Evolutionary conservation across 2,113 vertebrate species (phyloP).

Genomic region (Poeciliopsis prolifica): DNA sequence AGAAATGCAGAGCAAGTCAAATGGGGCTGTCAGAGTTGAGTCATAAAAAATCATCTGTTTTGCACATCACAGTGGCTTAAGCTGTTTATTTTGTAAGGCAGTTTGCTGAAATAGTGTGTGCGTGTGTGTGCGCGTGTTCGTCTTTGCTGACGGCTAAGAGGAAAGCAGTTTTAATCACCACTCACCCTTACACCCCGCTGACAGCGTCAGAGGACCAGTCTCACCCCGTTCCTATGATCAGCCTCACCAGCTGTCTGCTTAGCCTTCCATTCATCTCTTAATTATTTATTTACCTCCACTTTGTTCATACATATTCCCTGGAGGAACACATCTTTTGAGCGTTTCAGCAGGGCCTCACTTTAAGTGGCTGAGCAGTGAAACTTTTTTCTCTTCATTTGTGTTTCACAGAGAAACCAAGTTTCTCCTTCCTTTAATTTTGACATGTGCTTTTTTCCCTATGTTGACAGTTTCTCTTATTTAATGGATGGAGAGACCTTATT

Average conservation of each 20-base stretch:
- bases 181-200: conserved; percentile 70
- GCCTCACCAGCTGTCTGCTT: conserved; percentile 72
- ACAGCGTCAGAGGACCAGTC: conserved; percentile 63
- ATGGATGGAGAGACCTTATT: conserved; percentile 22
- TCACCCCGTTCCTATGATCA: conserved; percentile 66
- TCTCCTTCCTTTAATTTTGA: conserved; percentile 38
- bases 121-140: conserved; percentile 8
- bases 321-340: conserved; percentile 56
- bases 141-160: conserved; percentile 69
- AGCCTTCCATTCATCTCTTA: conserved; percentile 68
- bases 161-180: conserved; percentile 75
- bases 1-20: conserved; percentile 61
- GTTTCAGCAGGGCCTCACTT: conserved; percentile 41
- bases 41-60: conserved; percentile 57
- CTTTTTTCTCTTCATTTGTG: conserved; percentile 48
- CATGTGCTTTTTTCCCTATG: background rate
- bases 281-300: conserved; percentile 72
- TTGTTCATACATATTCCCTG: conserved; percentile 60
- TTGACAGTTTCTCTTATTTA: conserved; percentile 35
- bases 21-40: conserved; percentile 43
- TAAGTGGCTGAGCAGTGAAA: conserved; percentile 39
- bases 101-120: conserved; percentile 40
- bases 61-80: conserved; percentile 75
- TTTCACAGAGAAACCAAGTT: conserved; percentile 31
- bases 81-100: conserved; percentile 70